These are phyloP conservation scores for Limnephilus auricula DNA, from an alignment of 2,888 invertebrate species.

Conservation along the genomic window DNA sequence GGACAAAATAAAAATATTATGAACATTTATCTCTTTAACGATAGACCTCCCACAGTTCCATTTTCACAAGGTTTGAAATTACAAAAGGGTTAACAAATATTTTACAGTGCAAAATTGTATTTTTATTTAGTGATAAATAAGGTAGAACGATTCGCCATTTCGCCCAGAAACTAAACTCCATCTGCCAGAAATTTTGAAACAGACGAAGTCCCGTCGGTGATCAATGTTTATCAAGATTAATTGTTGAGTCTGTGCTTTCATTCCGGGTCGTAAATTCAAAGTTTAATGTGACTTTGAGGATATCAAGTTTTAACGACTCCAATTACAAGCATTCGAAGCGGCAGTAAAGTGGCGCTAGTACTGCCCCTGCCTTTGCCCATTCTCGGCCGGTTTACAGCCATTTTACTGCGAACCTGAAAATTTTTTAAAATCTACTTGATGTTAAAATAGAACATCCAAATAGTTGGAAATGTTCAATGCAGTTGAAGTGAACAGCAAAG, in stretches of 20 bases:
- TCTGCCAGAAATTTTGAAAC: not conserved
- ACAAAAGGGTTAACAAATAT: not conserved
- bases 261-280: slow-evolving; percentile 24
- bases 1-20: not conserved
- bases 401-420: not conserved
- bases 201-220: slow-evolving; percentile 18
- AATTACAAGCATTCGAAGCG: slow-evolving; percentile 20
- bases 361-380: not conserved
- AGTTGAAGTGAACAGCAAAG: not conserved
- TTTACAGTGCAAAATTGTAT: not conserved
- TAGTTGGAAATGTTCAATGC: not conserved
- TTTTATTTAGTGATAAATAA: not conserved
- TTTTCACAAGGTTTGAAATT: not conserved
- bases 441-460: not conserved
- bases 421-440: not conserved
- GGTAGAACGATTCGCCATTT: not conserved
- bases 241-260: slow-evolving; percentile 18
- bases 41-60: not conserved
- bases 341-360: not conserved
- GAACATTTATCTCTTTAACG: not conserved
- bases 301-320: slow-evolving; percentile 27
- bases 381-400: not conserved
- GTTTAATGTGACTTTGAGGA: slow-evolving; percentile 30
- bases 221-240: slow-evolving; percentile 36
- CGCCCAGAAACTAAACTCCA: not conserved